phyloP scores from a whole-genome alignment of 2,888 invertebrate species.

The Petrophora chlorosata region DNA sequence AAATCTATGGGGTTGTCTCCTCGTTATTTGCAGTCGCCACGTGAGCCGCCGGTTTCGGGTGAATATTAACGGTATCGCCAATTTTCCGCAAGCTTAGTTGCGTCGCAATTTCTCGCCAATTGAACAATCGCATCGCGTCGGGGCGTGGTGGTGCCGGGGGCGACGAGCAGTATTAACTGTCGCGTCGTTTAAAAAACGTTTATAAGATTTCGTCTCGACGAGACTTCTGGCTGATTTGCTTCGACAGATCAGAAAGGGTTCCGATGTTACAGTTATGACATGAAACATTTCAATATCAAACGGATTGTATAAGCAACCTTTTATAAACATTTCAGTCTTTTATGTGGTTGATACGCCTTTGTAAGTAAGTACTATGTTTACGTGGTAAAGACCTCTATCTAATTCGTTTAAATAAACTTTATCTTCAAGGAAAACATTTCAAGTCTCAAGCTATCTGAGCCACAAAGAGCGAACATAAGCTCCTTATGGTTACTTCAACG shows the following conservation, averaged over 20 bases:
- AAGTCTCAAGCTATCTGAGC: neutral
- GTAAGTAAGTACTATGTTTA: no score
- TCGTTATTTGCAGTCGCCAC: conserved; percentile 82
- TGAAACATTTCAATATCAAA: neutral
- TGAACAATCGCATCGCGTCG: conserved; percentile 78
- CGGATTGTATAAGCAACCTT: no score
- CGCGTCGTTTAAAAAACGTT: conserved; percentile 50
- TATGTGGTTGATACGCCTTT: neutral
- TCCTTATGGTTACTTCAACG: no score
- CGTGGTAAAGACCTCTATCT: no score
- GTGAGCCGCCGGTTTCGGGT: conserved; percentile 80
- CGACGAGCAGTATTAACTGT: conserved; percentile 50
- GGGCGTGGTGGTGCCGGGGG: conserved; percentile 50
- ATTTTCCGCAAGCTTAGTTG: conserved; percentile 81
- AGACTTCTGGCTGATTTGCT: conserved; percentile 25
- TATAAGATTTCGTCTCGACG: conserved; percentile 36
- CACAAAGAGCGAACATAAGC: neutral
- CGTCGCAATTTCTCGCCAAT: conserved; percentile 83
- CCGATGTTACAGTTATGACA: neutral
- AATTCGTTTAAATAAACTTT: neutral
- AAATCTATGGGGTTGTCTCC: conserved; percentile 78
- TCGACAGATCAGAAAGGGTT: conserved; percentile 12
- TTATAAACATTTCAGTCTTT: no score
- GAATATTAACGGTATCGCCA: conserved; percentile 84
- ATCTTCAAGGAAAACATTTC: neutral